Percentiles rank a stretch among this genome's conserved stretches.
phyloP scores from a whole-genome alignment of 2,888 invertebrate species.

The Xylota segnis region DNA sequence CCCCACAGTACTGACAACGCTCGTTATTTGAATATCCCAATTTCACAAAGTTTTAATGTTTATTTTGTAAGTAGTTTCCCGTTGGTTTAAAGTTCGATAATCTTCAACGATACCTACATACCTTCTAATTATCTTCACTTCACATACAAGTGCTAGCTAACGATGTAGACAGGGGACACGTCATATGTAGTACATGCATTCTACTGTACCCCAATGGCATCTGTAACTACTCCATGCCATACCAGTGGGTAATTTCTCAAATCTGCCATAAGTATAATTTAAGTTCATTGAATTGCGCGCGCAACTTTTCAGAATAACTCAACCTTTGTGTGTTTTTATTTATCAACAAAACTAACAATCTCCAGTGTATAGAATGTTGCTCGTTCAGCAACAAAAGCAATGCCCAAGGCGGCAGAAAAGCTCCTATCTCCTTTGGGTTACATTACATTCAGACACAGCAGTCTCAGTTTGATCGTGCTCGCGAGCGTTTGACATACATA shows the following conservation, averaged over 20 bases:
- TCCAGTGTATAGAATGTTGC: conserved; percentile 40
- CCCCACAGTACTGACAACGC: not conserved
- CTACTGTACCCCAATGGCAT: conserved; percentile 10
- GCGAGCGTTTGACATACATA: conserved; percentile 54
- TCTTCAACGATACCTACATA: not conserved
- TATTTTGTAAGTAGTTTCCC: not conserved
- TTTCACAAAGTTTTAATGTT: conserved; percentile 14
- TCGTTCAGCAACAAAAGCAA: conserved; percentile 53
- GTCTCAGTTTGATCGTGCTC: conserved; percentile 66
- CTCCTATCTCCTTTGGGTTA: conserved; percentile 67
- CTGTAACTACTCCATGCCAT: conserved; percentile 19
- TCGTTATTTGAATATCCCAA: conserved; percentile 8
- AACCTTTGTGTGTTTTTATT: conserved; percentile 53
- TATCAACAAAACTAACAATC: conserved; percentile 60
- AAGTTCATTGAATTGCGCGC: conserved; percentile 66
- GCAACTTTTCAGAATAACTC: conserved; percentile 53
- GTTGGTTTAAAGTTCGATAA: not conserved
- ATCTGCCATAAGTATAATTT: conserved; percentile 52
- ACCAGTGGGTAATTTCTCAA: conserved; percentile 21
- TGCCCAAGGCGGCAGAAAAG: conserved; percentile 50
- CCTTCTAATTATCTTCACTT: not conserved
- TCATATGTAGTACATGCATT: not conserved
- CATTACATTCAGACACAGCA: conserved; percentile 62
- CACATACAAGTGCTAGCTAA: not conserved
- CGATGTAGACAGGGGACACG: not conserved